Percentiles rank a stretch among this genome's conserved stretches.
Evolutionary conservation across 2,888 invertebrate species (phyloP).

Genomic region (Spialia ferax): DNA sequence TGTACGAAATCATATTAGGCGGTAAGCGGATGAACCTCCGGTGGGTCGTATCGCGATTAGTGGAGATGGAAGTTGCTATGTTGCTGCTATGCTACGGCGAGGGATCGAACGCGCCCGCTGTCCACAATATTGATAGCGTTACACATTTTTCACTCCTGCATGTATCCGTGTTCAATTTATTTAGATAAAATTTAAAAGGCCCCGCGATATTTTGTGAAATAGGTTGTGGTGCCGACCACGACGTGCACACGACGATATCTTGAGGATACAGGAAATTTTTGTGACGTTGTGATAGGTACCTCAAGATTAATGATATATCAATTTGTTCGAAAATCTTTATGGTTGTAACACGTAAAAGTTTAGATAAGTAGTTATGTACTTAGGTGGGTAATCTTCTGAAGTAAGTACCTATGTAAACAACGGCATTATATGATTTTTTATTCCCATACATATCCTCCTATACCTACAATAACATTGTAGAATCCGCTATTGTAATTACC

Average conservation of each 20-base stretch:
- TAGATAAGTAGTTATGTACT: not conserved
- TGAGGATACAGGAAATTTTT: not conserved
- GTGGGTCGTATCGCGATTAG: slow-evolving; percentile 58
- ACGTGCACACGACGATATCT: not conserved
- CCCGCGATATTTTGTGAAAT: not conserved
- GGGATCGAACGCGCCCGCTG: slow-evolving; percentile 52
- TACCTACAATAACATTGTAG: not conserved
- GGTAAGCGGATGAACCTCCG: slow-evolving; percentile 66
- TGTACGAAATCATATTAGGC: slow-evolving; percentile 62
- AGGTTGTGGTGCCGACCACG: not conserved
- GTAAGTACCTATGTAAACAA: too few relatives aligned
- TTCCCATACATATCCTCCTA: too few relatives aligned
- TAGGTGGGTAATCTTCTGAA: too few relatives aligned
- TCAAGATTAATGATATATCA: not conserved
- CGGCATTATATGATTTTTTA: too few relatives aligned
- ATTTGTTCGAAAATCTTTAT: not conserved
- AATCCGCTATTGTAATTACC: slow-evolving; percentile 87
- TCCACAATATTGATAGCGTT: slow-evolving; percentile 56
- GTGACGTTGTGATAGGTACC: not conserved
- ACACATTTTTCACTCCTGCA: slow-evolving; percentile 53
- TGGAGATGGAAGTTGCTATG: slow-evolving; percentile 56
- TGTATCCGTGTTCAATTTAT: slow-evolving; percentile 56
- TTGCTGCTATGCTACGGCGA: slow-evolving; percentile 53
- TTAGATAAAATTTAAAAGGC: slow-evolving; percentile 19
- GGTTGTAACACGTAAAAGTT: not conserved